phyloP scores from a whole-genome alignment of 92 coral and sea anemone species.

The Parazoanthus swiftii region DNA sequence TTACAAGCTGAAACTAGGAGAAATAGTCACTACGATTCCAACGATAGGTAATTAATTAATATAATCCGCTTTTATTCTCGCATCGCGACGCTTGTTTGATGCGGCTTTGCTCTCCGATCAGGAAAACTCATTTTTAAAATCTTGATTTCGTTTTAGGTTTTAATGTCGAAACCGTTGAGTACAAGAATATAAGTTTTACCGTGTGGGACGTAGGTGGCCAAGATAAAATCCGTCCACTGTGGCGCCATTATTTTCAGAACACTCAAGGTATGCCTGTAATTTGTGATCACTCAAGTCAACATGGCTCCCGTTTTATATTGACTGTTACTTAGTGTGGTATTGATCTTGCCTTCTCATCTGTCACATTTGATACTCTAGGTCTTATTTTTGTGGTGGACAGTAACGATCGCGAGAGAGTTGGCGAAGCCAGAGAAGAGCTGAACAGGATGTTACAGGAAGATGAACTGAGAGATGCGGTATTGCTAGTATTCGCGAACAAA shows the following conservation, averaged over 20 bases:
- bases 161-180: slow-evolving; percentile 53
- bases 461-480: slow-evolving; percentile 90
- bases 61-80: neutral
- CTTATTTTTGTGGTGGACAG: slow-evolving; percentile 98
- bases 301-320: slow-evolving; percentile 2
- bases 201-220: slow-evolving; percentile 67
- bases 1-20: slow-evolving; percentile 54
- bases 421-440: slow-evolving; percentile 91
- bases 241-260: slow-evolving; percentile 75
- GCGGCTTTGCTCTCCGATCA: neutral
- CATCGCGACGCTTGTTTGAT: neutral
- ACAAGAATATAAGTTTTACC: slow-evolving; percentile 55
- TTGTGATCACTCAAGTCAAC: neutral
- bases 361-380: slow-evolving; percentile 51
- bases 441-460: slow-evolving; percentile 89
- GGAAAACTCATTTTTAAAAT: neutral
- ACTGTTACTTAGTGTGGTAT: neutral
- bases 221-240: slow-evolving; percentile 59
- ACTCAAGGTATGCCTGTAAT: slow-evolving; percentile 71
- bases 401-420: slow-evolving; percentile 90
- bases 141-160: slow-evolving; percentile 39
- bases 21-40: slow-evolving; percentile 52
- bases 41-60: slow-evolving; percentile 45
- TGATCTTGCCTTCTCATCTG: neutral
- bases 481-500: slow-evolving; percentile 96